Evolutionary conservation across 2,797 vertebrate genomes (phyloP).

Genomic region (Rhinophrynus dorsalis): DNA sequence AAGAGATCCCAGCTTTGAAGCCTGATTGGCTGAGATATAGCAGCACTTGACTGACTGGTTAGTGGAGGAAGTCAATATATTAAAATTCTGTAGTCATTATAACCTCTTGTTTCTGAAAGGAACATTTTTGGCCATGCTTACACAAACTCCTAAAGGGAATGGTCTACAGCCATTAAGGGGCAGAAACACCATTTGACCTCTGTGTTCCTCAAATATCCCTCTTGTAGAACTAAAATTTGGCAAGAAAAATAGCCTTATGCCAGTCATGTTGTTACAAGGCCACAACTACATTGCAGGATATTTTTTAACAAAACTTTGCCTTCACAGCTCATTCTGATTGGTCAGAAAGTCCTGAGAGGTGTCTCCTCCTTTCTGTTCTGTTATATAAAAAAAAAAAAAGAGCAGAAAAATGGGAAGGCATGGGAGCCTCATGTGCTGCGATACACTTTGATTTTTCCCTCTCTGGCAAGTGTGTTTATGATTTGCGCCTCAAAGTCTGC

Average conservation of each 20-base stretch:
- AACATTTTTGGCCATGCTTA: no score
- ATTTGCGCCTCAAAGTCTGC: slow-evolving; percentile 95
- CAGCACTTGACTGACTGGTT: no score
- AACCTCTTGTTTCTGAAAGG: background rate
- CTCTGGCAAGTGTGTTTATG: slow-evolving; percentile 85
- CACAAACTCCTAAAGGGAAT: no score
- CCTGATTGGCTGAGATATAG: slow-evolving; percentile 5
- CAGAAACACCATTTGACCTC: no score
- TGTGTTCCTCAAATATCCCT: no score
- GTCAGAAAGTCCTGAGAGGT: background rate
- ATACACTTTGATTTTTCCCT: slow-evolving; percentile 90
- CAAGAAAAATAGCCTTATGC: background rate
- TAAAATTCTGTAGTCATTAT: background rate
- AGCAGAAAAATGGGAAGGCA: background rate
- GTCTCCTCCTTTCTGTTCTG: background rate
- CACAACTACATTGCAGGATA: no score
- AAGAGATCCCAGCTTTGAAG: background rate
- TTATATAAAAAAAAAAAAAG: background rate
- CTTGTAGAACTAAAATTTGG: background rate
- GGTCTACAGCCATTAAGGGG: no score
- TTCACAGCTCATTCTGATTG: no score
- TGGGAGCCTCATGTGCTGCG: slow-evolving; percentile 76
- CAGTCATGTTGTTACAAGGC: no score
- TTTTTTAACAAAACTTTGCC: no score
- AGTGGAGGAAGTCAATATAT: no score